Base-by-base conservation (phyloP, 2,888 invertebrate species). In the Diplazon laetatorius region DNA sequence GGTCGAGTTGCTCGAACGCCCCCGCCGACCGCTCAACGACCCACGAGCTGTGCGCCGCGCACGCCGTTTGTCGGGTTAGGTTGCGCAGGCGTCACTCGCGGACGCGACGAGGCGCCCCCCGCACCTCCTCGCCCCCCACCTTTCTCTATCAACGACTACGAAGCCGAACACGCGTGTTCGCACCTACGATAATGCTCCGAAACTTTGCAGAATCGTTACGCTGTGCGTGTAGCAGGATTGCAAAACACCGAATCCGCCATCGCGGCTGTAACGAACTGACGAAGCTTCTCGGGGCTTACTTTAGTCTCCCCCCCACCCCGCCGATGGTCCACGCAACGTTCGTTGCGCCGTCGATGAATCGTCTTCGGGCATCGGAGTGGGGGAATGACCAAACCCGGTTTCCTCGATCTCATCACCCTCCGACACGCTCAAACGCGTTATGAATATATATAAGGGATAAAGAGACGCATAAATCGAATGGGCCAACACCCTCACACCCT, bases 1-100 rank as follows among this genome's bases (percentile, higher is more conserved):
- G 71, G 78, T 80, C 76, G 78, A 69, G 77, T 69, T 73, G 63
- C 60, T 72, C 75, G 72, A 60, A 75, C 82, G 81, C 52, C 82
- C 6, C 30, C 2, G 30, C 6, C 78, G 69, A 66, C 81, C 66
- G 78, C 82, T 46, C 80, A 62, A 63, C 74, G 70, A 71, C 65
- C 68, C 76, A 75, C 80, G 46, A 69, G 6, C 76, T 72, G 68
- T 55, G 55, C 30, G 52, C 55, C n/a, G 10, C 25, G 55, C 30
- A 55, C 30, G 22, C 30, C 8, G 14, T 6, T 14, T 55, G 25
- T 55, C 68, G 68, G 55, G 55, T 42, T 55, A 52, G 52, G 42
- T 68, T 68, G 55, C 68, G 68, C 68, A 68, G 55, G 68, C 66
- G 66, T 66, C 22, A 22, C 48, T n/a, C n/a, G n/a, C n/a, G n/a